These are phyloP conservation scores for Bagarius yarrelli DNA, from an alignment of 2,113 vertebrate genomes.

Conservation along the genomic window DNA sequence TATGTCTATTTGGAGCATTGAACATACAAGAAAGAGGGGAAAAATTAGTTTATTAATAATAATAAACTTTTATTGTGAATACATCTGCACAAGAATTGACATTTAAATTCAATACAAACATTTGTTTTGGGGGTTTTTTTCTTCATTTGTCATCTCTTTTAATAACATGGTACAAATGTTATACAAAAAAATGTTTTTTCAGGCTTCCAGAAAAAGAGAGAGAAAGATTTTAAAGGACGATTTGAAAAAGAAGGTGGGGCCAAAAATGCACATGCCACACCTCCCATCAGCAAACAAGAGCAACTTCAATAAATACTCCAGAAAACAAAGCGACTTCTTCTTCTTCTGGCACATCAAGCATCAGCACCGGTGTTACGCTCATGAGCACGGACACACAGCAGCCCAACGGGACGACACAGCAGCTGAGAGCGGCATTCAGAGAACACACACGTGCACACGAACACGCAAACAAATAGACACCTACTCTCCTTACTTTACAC, in stretches of 20 bases:
- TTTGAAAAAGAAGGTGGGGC: slow-evolving; percentile 71
- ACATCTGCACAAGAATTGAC: slow-evolving; percentile 97
- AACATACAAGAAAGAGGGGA: background rate
- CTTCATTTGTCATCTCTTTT: slow-evolving; percentile 70
- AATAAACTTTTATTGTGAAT: slow-evolving; percentile 93
- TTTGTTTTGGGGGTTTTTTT: slow-evolving; percentile 55
- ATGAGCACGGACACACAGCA: slow-evolving; percentile 46
- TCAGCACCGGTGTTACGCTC: slow-evolving; percentile 45
- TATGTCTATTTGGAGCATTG: background rate
- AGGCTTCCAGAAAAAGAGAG: slow-evolving; percentile 94
- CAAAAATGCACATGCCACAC: slow-evolving; percentile 64
- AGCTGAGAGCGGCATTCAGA: slow-evolving; percentile 43
- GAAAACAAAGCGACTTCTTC: slow-evolving; percentile 40
- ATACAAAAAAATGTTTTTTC: slow-evolving; percentile 90
- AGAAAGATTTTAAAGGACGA: slow-evolving; percentile 81
- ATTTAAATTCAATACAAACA: slow-evolving; percentile 90
- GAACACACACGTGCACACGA: slow-evolving; percentile 29
- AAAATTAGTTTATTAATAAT: slow-evolving; percentile 36
- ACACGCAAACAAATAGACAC: slow-evolving; percentile 11
- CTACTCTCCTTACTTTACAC: slow-evolving; percentile 37
- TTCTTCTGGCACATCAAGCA: slow-evolving; percentile 47
- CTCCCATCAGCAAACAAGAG: slow-evolving; percentile 59
- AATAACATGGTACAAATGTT: slow-evolving; percentile 97
- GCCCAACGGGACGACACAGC: slow-evolving; percentile 43
- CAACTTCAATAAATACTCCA: slow-evolving; percentile 53